Conservation (phyloP, 2,113 vertebrate species). For the Typhlomys cinereus region DNA sequence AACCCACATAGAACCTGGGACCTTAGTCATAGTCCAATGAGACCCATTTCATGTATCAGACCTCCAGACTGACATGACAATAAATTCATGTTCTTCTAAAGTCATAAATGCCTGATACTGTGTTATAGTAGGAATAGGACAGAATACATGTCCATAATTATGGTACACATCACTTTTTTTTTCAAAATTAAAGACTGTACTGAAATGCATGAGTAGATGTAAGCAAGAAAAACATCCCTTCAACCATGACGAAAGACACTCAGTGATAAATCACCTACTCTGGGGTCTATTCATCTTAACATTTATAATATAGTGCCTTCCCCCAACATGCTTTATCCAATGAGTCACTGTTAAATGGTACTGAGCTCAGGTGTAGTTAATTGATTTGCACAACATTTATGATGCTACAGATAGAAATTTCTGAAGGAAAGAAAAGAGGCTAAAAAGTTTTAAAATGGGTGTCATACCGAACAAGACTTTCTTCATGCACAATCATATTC, state of each 20-base stretch:
- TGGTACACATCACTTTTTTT: not conserved
- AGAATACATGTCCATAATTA: not conserved
- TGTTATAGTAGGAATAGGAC: not conserved
- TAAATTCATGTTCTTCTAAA: not conserved
- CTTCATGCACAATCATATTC: not conserved
- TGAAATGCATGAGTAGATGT: constrained; percentile 1
- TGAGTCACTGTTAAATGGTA: not conserved
- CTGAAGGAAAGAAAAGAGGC: not conserved
- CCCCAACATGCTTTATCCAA: not conserved
- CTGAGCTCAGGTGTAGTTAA: not conserved
- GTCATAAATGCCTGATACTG: not conserved
- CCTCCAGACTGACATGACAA: not conserved
- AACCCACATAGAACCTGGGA: not conserved
- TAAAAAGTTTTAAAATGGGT: constrained; percentile 28
- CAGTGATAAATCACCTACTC: not conserved
- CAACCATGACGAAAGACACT: not conserved
- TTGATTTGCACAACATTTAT: not conserved
- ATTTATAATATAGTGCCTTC: not conserved
- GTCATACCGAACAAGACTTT: not conserved
- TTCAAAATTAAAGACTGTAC: constrained; percentile 18
- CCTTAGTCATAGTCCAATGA: not conserved
- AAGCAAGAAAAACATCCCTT: not conserved
- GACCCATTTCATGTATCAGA: not conserved
- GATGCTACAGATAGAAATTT: constrained; percentile 17
- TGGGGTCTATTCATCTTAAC: not conserved